These are phyloP conservation scores for Latrodectus geometricus DNA, from an alignment of 1,140 invertebrate species.

Conservation along the genomic window DNA sequence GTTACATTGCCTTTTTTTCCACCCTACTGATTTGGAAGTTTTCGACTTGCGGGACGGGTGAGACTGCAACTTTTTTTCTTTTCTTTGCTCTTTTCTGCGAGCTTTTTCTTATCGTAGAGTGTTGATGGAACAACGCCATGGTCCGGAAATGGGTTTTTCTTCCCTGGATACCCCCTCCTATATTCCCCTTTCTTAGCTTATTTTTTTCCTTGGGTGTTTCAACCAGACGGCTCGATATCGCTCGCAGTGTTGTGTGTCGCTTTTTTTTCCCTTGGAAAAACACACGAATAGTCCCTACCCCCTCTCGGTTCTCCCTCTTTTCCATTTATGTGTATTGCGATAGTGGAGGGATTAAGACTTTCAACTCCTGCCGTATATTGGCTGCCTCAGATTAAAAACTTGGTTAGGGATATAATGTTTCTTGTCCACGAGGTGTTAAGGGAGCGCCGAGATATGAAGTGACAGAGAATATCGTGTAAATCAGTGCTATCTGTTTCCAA, in stretches of 20 bases:
- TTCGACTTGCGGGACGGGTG: conserved; percentile 11
- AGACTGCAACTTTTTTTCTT: conserved; percentile 16
- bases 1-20: conserved; percentile 3
- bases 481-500: no score
- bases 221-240: conserved; percentile 38
- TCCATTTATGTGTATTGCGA: background rate
- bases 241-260: conserved; percentile 29
- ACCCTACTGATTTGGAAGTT: conserved; percentile 36
- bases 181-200: conserved; percentile 2
- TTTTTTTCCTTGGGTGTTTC: conserved; percentile 40
- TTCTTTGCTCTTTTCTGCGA: conserved; percentile 37
- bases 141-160: conserved; percentile 59
- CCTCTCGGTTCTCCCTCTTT: background rate
- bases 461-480: no score
- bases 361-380: background rate
- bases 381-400: conserved; percentile 44
- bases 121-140: conserved; percentile 59
- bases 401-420: conserved; percentile 8
- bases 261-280: conserved; percentile 38
- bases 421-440: background rate
- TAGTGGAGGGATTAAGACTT: background rate
- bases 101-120: conserved; percentile 49
- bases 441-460: no score
- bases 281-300: background rate
- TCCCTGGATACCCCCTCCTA: conserved; percentile 19